Conservation (phyloP, 2,113 vertebrate species). For the Muntiacus muntjak region DNA sequence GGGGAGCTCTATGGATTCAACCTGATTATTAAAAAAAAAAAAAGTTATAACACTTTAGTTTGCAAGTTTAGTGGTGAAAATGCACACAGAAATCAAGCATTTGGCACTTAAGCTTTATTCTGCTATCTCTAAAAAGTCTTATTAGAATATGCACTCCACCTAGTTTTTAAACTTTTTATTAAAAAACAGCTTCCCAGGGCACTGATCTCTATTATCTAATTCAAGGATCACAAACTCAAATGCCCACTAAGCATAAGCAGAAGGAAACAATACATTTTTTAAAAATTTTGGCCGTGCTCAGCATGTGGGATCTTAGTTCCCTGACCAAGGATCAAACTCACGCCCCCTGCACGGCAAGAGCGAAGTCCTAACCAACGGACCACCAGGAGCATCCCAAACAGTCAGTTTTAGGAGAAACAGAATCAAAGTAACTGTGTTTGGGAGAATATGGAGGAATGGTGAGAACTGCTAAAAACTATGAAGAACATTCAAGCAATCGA, state of each 20-base stretch:
- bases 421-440: neutral
- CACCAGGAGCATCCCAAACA: neutral
- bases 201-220: neutral
- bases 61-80: neutral
- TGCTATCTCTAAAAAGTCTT: neutral
- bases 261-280: neutral
- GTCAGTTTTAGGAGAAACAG: neutral
- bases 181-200: neutral
- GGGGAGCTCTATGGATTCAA: conserved; percentile 97
- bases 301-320: neutral
- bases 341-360: neutral
- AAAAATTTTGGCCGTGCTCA: neutral
- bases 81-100: neutral
- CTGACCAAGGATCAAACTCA: neutral
- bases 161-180: neutral
- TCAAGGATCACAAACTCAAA: conserved; percentile 28
- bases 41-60: neutral
- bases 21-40: conserved; percentile 77
- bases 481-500: neutral
- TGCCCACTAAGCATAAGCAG: neutral
- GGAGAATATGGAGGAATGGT: neutral
- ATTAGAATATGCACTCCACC: neutral
- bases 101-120: neutral
- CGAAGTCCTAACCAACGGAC: neutral
- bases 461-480: neutral